phyloP scores from a whole-genome alignment of 2,797 vertebrate genomes.

The Aeoliscus strigatus region DNA sequence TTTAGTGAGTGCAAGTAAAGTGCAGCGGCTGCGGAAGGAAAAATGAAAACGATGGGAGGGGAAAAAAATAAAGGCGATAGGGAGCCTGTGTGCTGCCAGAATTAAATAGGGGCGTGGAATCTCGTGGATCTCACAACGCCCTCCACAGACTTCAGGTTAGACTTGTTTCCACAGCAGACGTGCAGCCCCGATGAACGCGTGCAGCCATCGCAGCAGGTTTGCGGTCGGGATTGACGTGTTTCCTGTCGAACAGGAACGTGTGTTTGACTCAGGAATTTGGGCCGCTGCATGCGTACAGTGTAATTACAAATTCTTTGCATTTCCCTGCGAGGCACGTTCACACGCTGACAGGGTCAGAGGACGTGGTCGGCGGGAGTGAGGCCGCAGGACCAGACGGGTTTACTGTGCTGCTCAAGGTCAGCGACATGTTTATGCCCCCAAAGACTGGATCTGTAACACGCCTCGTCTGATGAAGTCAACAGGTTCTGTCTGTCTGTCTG shows the following conservation, averaged over 20 bases:
- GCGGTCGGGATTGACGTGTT: constrained; percentile 25
- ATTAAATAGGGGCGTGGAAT: constrained; percentile 31
- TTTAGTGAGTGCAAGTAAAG: constrained; percentile 52
- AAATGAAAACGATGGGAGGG: constrained; percentile 50
- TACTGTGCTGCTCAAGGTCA: constrained; percentile 62
- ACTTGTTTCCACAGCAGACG: constrained; percentile 62
- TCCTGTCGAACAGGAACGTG: constrained; percentile 33
- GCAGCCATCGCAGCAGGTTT: constrained; percentile 23
- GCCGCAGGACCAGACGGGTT: constrained; percentile 51
- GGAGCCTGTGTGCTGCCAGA: constrained; percentile 6
- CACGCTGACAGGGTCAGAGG: constrained; percentile 51
- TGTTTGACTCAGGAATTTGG: constrained; percentile 45
- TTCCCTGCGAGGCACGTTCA: constrained; percentile 38
- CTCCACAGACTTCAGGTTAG: constrained; percentile 42
- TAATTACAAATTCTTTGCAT: constrained; percentile 64
- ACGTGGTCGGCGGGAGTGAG: constrained; percentile 52
- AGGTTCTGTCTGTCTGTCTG: no score
- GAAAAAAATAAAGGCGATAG: constrained; percentile 33
- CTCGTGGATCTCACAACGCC: constrained; percentile 39
- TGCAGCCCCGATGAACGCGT: constrained; percentile 51
- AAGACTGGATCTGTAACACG: no score
- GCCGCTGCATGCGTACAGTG: constrained; percentile 34
- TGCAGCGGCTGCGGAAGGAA: constrained; percentile 48
- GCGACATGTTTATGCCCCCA: constrained; percentile 36
- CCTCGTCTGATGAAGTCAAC: no score